Percentiles rank a stretch among this genome's conserved stretches.
These are phyloP conservation scores for Nomada flava DNA, from an alignment of 2,888 invertebrate genomes.

Conservation along the genomic window DNA sequence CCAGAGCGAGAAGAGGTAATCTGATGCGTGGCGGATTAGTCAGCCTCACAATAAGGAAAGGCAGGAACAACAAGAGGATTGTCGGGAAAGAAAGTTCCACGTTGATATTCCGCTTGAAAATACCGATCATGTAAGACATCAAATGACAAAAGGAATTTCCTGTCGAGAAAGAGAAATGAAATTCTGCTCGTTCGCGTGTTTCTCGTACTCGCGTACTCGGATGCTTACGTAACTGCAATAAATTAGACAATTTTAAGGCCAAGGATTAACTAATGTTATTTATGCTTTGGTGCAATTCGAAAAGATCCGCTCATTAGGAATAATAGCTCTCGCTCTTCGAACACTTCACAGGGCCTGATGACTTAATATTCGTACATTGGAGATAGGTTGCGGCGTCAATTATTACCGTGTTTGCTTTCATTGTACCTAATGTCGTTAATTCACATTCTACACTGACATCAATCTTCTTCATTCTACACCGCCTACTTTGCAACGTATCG, in stretches of 20 bases:
- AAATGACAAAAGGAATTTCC: background rate
- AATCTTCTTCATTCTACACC: conserved; percentile 20
- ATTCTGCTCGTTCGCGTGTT: conserved; percentile 13
- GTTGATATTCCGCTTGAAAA: conserved; percentile 57
- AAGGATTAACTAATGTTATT: conserved; percentile 38
- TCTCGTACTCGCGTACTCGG: conserved; percentile 20
- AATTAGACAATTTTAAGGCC: conserved; percentile 41
- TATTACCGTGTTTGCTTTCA: conserved; percentile 55
- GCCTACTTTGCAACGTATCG: conserved; percentile 7
- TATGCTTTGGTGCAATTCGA: conserved; percentile 20
- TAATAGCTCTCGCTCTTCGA: background rate
- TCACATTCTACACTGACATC: conserved; percentile 35
- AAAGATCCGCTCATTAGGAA: conserved; percentile 19
- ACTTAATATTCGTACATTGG: conserved; percentile 33
- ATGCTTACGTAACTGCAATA: conserved; percentile 31
- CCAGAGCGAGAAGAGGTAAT: conserved; percentile 54
- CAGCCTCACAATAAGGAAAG: conserved; percentile 72
- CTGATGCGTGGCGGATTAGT: conserved; percentile 73
- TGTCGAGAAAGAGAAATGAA: background rate
- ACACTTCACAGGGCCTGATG: conserved; percentile 1
- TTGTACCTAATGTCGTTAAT: conserved; percentile 58
- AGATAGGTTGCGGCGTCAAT: conserved; percentile 49
- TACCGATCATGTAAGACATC: conserved; percentile 63
- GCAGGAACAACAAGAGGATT: conserved; percentile 62
- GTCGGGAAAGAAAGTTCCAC: conserved; percentile 49